Base-by-base conservation (phyloP, 2,113 vertebrate species). In the Brachyhypopomus occidentalis region DNA sequence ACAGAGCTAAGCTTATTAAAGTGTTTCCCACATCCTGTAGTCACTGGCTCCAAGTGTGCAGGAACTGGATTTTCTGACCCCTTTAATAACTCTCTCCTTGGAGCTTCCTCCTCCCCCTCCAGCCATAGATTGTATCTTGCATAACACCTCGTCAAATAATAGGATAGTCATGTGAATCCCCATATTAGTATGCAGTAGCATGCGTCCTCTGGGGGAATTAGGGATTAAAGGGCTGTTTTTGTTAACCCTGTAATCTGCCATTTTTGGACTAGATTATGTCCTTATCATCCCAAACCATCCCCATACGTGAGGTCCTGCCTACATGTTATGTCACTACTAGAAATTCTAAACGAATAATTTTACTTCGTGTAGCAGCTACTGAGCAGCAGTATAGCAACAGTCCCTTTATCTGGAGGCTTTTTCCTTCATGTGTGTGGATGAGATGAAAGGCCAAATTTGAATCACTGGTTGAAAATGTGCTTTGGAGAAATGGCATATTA, bases 1-100 rank as follows among this genome's bases (percentile, higher is more conserved):
- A 82, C 89, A 85, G 88, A 91, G 89, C 90, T 89, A 87, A 91
- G 88, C 84, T 90, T 89, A 92, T 93, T 89, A 91, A 86, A 89
- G 85, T 91, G 87, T 83, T 91, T 92, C 92, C 83, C 84, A 83
- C 86, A 60, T 78, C 80, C 80, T 67, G 82, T 63, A 85, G 86
- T 83, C 87, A 86, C 80, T 80, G 60, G 62, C 79, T 83, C 48
- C 84, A 23, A 14, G 59, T 48, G 22, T 69, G 52, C 62, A 56
- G 17, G n/a, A 59, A 66, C 64, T 64, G 36, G 63, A 48, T 59
- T 73, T 52, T 52, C 38, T 72, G 16, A 8, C 6, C 58, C 14
- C 56, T 64, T 2, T 71, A n/a, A 45, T 45, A 71, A 16, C 16
- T 69, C 20, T 25, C 59, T 69, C 56, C 22, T 79, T 60, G 56